These are phyloP conservation scores for Campoplex capitator DNA, from an alignment of 2,888 invertebrate genomes.

Conservation along the genomic window DNA sequence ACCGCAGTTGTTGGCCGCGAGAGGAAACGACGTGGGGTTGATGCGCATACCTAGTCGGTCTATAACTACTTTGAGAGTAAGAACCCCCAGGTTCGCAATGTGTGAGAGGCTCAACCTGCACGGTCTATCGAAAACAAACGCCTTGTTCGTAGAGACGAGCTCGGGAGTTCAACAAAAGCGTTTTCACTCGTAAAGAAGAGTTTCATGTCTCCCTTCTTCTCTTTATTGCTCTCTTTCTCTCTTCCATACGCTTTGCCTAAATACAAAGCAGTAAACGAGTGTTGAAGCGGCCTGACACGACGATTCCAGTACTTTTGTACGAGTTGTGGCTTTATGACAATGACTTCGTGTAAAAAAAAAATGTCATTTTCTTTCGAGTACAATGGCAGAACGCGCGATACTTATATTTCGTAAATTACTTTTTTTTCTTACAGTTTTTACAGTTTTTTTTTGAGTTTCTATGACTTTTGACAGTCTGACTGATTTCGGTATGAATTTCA, in stretches of 20 bases:
- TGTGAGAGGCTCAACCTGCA: neutral
- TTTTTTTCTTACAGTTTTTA: no score
- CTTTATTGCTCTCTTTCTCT: neutral
- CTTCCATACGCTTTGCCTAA: conserved; percentile 13
- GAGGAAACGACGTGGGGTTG: conserved; percentile 13
- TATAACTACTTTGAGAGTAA: conserved; percentile 42
- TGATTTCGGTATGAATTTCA: no score
- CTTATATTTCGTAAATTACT: neutral
- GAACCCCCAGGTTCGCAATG: neutral
- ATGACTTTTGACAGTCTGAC: no score
- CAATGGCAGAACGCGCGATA: neutral
- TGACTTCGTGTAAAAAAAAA: neutral
- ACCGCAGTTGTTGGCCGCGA: conserved; percentile 42
- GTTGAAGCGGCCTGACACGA: conserved; percentile 29
- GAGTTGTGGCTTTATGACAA: neutral
- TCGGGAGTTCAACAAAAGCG: conserved; percentile 25
- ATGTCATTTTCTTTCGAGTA: neutral
- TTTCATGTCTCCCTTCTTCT: neutral
- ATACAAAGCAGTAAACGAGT: conserved; percentile 34
- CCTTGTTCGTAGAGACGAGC: conserved; percentile 4
- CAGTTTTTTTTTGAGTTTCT: no score
- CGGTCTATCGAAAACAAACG: conserved; percentile 52
- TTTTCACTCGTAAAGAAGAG: conserved; percentile 23
- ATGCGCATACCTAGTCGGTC: conserved; percentile 19
- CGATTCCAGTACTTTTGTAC: conserved; percentile 26